Base-by-base conservation (phyloP, 2,888 invertebrate species). In the Boloria euphrosyne region DNA sequence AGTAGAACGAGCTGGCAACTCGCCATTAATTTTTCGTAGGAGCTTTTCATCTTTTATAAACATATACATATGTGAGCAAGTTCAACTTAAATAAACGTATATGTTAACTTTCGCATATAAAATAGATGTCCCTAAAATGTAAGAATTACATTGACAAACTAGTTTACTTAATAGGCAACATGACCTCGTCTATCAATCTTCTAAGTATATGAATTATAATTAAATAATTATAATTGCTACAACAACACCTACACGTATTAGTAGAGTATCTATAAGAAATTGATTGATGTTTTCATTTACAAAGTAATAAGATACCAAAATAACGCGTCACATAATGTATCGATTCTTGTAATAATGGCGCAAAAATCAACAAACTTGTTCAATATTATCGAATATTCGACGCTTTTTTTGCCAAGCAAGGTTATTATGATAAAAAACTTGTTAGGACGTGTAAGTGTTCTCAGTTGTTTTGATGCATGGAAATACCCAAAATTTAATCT, bases 141-240 rank as follows among this genome's bases (percentile, higher is more conserved):
- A 18, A 4, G 3, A 17, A 18, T 50, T 18, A 50, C 53, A 31
- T 10, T 27, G 13, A n/a, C n/a, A n/a, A n/a, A n/a, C n/a, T n/a
- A n/a, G 14, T 27, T 31, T 4, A 6, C 2, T 31, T 6, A 16
- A 7, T 49, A 4, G 31, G 47, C 14, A 38, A 51, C 38, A 47
- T 16, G 38, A 31, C 59, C 64, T 65, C 52, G 58, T 46, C 4
- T 55, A 58, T 52, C 59, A 59, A 65, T 65, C 38, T 50, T 50
- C 46, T 47, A 31, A 53, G 27, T 14, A 16, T 47, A 65, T 64
- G 58, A 64, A 65, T 65, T 52, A 59, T 65, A 65, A 58, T 65
- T 16, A 43, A 52, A 38, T 17, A 46, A 50, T n/a, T 44, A 17
- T 31, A 50, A 57, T 46, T 64, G 16, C 6, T 52, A 38, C 44